Percentiles rank a stretch among this genome's conserved stretches.
These are phyloP conservation scores for Neomorphus geoffroyi DNA, from an alignment of 2,797 vertebrate genomes.

Conservation along the genomic window DNA sequence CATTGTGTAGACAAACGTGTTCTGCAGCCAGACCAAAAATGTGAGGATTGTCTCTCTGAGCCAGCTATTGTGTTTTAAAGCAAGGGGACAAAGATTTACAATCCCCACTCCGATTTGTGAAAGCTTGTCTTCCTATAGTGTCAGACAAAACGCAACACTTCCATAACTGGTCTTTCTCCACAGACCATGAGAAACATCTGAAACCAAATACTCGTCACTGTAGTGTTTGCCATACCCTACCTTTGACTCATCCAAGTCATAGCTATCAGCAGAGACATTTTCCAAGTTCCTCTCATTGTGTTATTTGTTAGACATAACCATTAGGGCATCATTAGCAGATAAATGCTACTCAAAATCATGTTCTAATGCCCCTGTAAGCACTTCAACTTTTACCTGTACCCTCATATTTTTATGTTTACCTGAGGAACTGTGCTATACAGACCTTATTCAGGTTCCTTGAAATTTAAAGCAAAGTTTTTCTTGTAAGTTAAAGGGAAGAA, in stretches of 20 bases:
- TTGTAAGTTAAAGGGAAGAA: neutral
- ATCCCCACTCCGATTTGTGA: neutral
- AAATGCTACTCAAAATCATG: neutral
- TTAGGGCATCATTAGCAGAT: slow-evolving; percentile 16
- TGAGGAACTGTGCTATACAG: neutral
- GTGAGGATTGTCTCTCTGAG: slow-evolving; percentile 7
- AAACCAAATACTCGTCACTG: slow-evolving; percentile 1
- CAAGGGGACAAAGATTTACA: neutral
- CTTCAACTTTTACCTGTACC: neutral
- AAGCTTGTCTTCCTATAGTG: neutral
- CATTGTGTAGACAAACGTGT: neutral
- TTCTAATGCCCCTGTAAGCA: neutral
- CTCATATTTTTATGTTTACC: neutral
- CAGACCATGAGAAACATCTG: neutral
- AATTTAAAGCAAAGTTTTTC: neutral
- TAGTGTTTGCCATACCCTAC: slow-evolving; percentile 1
- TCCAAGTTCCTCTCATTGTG: neutral
- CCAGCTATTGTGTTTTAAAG: slow-evolving; percentile 61
- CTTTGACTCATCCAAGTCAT: slow-evolving; percentile 2
- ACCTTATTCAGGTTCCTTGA: neutral
- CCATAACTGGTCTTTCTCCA: slow-evolving; percentile 58
- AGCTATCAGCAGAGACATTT: slow-evolving; percentile 18
- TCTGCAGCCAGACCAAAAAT: slow-evolving; percentile 51
- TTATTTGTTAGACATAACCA: neutral
- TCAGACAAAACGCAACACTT: slow-evolving; percentile 30